Conservation (phyloP, 2,888 invertebrate genomes). For the Himalopsyche japonica region DNA sequence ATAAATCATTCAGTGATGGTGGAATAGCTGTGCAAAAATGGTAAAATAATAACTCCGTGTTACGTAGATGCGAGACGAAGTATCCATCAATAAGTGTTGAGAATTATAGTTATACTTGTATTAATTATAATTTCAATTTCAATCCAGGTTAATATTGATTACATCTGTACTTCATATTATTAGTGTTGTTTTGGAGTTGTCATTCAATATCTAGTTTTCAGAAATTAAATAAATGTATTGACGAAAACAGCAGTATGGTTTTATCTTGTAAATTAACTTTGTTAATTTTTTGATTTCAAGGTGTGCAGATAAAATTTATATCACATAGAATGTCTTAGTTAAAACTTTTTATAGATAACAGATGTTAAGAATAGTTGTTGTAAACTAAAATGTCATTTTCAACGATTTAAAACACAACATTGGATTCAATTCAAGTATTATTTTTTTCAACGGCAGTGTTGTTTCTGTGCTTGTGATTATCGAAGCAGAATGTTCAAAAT, state of each 20-base stretch:
- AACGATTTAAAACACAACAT: not conserved
- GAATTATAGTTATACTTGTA: too few species aligned
- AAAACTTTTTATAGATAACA: not conserved
- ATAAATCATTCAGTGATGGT: not conserved
- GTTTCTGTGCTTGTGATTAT: not conserved
- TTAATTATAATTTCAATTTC: too few species aligned
- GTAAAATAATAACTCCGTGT: not conserved
- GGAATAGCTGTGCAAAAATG: not conserved
- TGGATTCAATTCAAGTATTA: not conserved
- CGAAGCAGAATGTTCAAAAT: not conserved
- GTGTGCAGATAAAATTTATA: not conserved
- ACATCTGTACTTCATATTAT: too few species aligned
- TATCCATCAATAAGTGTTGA: too few species aligned
- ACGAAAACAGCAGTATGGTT: too few species aligned
- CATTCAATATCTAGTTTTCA: too few species aligned
- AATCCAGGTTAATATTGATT: too few species aligned
- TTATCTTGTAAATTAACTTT: too few species aligned
- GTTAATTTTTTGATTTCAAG: too few species aligned
- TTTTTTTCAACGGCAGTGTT: not conserved
- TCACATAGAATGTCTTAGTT: not conserved
- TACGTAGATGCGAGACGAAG: not conserved
- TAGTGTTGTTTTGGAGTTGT: too few species aligned
- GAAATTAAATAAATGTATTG: too few species aligned
- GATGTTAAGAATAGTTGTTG: not conserved
- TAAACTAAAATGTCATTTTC: not conserved